Base-by-base conservation (phyloP, 2,113 vertebrate genomes). In the Triplophysa rosa region DNA sequence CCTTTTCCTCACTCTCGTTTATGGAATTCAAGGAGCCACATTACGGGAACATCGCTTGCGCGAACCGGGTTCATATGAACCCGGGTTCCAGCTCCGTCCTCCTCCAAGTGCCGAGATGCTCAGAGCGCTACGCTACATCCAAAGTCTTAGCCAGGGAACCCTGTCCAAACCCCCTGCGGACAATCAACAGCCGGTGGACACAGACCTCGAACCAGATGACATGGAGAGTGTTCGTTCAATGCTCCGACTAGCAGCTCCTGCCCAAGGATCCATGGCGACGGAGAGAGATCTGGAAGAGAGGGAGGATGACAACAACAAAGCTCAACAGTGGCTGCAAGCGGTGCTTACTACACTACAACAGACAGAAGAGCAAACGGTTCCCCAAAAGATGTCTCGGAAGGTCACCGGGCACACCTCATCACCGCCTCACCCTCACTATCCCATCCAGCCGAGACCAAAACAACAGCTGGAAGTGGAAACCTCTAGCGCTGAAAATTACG, bases 61-160 rank as follows among this genome's bases (percentile, higher is more conserved):
- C 76, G 94, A 95, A 24, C 89, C 92, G 66, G 93, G 87, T 45
- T 14, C 82, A 13, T 84, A 47, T 56, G 94, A 73, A 89, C 91
- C 69, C 84, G 86, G 70, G 56, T 89, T 84, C 88, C 91, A 87
- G 91, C 87, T 78, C 87, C 92, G 87, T 24, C 91, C 86, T 54
- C 62, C 92, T 72, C 94, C 95, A 4, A 94, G 92, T 10, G 88
- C 93, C 0, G 96, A 98, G 68, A 98, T 99, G 95, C 93, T 98
- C 85, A 95, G 94, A 90, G 96, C 97, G 49, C 86, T 99, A 88
- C 94, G 96, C 83, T 97, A 97, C 90, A 96, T 99, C 66, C 93
- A 98, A 87, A 95, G 91, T 66, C 96, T 98, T 79, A 94, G 89
- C 67, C 94, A 96, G 82, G 94, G 92, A 86, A 91, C 93, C 47